Evolutionary conservation across 2,113 vertebrate species (phyloP), one percentile per base, ranked within the genome.

Genomic region (Pimephales promelas): DNA sequence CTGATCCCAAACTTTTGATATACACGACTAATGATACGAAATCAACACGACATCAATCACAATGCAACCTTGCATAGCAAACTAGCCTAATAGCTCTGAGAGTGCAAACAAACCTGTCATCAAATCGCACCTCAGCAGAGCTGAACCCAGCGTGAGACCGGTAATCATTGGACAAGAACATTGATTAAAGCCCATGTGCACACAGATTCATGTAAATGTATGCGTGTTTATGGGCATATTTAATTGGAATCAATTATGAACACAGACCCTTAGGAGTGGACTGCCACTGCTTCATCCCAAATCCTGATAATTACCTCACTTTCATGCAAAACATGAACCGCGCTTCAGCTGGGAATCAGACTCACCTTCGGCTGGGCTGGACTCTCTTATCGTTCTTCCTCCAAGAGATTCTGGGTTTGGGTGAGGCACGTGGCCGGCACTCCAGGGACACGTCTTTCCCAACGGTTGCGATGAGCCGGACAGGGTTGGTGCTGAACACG

Each of bases 381-480:
- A 98, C 68, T 0, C 90, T 88, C 82, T 93, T 93, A 88, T 98
- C 96, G 85, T 93, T 96, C 92, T 96, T 98, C 90, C 89, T 98
- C 98, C 98, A 99, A 3, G 93, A 94, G 84, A 98, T 94, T 31
- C 92, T 84, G n/a, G 98, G 96, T 87, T 97, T 98, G 57, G 98
- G 98, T 72, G 98, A 98, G 0, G 96, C 97, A 87, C 94, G 91
- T 1, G 98, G 97, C 88, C 95, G 96, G 89, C 98, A 99, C 40
- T 97, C 96, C 28, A 98, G 91, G 10, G 92, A 77, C 22, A 97
- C 93, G 78, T 97, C 96, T 90, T 92, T 96, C 45, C 94, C 96
- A 36, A 96, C 95, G 3, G 97, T 97, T 70, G 97, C 93, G 81
- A 97, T 95, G 89, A 97, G 91, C 89, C 90, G 95, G 62, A 95